Percentiles rank a stretch among this genome's conserved stretches.
Evolutionary conservation across 37 sponge, comb jelly and placozoan species (phyloP).

Genomic region (Eunapius fragilis): DNA sequence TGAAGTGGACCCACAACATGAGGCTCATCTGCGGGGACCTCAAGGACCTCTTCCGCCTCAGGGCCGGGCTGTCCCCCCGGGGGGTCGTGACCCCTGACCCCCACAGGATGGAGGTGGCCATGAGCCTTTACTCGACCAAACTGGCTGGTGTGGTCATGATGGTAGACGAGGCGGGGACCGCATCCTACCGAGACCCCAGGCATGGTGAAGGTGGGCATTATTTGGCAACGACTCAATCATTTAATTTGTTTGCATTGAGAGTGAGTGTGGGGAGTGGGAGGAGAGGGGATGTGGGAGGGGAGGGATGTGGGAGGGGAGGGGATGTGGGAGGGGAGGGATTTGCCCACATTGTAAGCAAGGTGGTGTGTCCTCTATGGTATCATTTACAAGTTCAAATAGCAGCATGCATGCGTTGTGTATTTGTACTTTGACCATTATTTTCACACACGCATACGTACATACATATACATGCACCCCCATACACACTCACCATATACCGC

Average conservation of each 20-base stretch:
- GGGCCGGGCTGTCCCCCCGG: background rate
- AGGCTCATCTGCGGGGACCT: constrained; percentile 78
- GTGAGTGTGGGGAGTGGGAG: no score
- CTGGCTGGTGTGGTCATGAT: constrained; percentile 80
- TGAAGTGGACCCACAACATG: constrained; percentile 88
- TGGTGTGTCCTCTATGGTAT: no score
- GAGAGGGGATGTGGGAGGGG: no score
- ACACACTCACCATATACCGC: no score
- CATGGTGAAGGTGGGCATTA: background rate
- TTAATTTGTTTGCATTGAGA: no score
- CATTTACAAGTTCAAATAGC: no score
- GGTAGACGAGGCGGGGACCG: constrained; percentile 70
- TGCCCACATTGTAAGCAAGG: no score
- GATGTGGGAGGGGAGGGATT: no score
- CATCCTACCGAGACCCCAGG: background rate
- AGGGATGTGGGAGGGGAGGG: no score
- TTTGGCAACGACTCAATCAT: no score
- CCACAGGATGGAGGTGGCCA: constrained; percentile 85
- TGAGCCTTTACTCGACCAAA: constrained; percentile 87
- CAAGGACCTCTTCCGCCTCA: constrained; percentile 70
- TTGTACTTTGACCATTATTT: no score
- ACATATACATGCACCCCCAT: background rate
- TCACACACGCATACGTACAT: background rate
- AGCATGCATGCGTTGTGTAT: no score
- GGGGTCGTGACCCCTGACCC: constrained; percentile 53